A percentile compares a stretch with the other conserved stretches of the same genome.
Conservation (phyloP, 2,797 vertebrate species). For the Triplophysa yarkandensis region DNA sequence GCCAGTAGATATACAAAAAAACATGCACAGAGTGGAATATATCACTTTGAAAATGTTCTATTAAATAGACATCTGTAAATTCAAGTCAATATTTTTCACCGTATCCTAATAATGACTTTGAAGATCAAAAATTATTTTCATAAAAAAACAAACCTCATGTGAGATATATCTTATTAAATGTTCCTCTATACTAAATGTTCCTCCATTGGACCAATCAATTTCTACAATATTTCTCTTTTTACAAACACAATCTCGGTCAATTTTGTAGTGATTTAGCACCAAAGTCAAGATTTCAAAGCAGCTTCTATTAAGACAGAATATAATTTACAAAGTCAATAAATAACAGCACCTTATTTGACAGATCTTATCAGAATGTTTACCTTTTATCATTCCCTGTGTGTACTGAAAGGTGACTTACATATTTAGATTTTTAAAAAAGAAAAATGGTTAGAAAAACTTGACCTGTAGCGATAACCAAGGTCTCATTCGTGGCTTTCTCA, state of each 20-base stretch:
- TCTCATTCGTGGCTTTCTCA: conserved; percentile 60
- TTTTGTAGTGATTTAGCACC: conserved; percentile 45
- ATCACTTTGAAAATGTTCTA: conserved; percentile 62
- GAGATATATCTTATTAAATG: conserved; percentile 61
- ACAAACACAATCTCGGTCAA: conserved; percentile 40
- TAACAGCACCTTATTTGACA: conserved; percentile 23
- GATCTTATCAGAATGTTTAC: conserved; percentile 27
- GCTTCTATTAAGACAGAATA: conserved; percentile 17
- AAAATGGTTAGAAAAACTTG: not conserved
- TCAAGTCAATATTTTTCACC: conserved; percentile 50
- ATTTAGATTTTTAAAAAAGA: not conserved
- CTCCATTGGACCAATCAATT: too few species aligned
- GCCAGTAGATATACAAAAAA: conserved; percentile 53
- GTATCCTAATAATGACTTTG: conserved; percentile 62
- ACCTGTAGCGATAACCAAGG: conserved; percentile 26
- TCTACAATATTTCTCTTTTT: conserved; percentile 62
- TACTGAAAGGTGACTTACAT: conserved; percentile 5
- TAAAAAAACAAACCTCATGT: conserved; percentile 52
- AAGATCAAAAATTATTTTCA: conserved; percentile 66
- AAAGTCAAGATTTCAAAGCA: conserved; percentile 19
- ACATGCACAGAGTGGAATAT: conserved; percentile 48
- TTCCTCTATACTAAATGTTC: too few species aligned
- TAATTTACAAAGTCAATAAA: conserved; percentile 28
- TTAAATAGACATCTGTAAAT: conserved; percentile 59
- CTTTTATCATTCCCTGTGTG: conserved; percentile 5